A percentile compares a stretch with the other conserved stretches of the same genome.
Conservation (phyloP, 2,888 invertebrate species). For the Amphipoea lucens region DNA sequence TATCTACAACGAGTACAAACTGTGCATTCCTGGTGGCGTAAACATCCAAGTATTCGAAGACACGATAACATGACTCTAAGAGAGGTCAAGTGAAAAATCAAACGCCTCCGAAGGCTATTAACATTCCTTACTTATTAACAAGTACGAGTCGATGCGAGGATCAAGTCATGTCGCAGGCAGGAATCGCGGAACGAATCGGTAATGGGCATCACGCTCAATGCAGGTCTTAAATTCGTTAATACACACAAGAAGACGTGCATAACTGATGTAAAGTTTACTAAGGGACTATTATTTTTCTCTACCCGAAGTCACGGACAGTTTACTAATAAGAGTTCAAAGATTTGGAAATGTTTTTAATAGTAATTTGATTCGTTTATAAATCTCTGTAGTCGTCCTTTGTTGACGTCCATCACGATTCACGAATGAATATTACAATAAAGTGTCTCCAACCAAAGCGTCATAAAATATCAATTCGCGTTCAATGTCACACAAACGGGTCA, state of each 20-base stretch:
- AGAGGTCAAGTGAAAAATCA: constrained; percentile 80
- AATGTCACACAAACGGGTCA: constrained; percentile 60
- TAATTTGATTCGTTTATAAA: constrained; percentile 26
- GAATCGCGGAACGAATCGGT: constrained; percentile 75
- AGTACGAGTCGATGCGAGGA: constrained; percentile 68
- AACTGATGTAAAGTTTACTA: constrained; percentile 28
- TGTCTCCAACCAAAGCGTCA: constrained; percentile 45
- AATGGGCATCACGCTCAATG: constrained; percentile 62
- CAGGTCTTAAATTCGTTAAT: constrained; percentile 47
- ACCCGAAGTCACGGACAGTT: constrained; percentile 12
- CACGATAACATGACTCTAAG: constrained; percentile 71
- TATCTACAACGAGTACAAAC: constrained; percentile 73
- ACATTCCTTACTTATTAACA: constrained; percentile 81
- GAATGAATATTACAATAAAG: constrained; percentile 53
- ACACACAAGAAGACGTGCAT: constrained; percentile 31
- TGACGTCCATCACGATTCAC: constrained; percentile 42
- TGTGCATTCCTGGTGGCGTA: constrained; percentile 73
- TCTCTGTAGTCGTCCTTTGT: constrained; percentile 36
- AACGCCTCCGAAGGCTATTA: constrained; percentile 77
- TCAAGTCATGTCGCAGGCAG: constrained; percentile 72
- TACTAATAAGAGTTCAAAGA: constrained; percentile 13
- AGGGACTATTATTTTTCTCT: constrained; percentile 13
- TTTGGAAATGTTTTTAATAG: constrained; percentile 18
- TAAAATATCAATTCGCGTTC: constrained; percentile 61
- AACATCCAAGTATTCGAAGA: constrained; percentile 75